Base-by-base conservation (phyloP, 2,113 vertebrate genomes). In the Petromus typicus region DNA sequence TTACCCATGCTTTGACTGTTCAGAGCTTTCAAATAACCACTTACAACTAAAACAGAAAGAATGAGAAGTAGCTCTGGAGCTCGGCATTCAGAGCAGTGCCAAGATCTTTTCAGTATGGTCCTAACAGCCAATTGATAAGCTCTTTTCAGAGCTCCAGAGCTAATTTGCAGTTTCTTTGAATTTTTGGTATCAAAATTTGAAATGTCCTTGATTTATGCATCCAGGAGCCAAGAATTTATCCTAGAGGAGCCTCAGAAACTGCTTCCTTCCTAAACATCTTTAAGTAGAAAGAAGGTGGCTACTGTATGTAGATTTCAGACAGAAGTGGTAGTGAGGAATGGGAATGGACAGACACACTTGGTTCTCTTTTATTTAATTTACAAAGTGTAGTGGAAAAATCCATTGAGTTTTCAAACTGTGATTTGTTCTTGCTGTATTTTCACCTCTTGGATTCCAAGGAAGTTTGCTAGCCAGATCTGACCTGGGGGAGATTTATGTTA, bases 81-180 rank as follows among this genome's bases (percentile, higher is more conserved):
- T 76, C 76, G 86, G 18, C 37, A 75, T 67, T 90, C 67, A 93
- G 73, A 93, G 56, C 20, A 93, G 89, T 2, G 7, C 37, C 86
- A 80, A 86, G 34, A 84, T 84, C 27, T 86, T 96, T 89, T 75
- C 30, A 57, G 14, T 45, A 71, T 0, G 63, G 7, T 63, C n/a
- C 40, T 81, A 94, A 80, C 22, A 86, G 63, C 7, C 40, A 84
- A 75, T 80, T 40, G n/a, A 67, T 9, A 91, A 25, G 23, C 27
- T 80, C 81, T 89, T 94, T 93, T n/a, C 43, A 93, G 91, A 91
- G 30, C 34, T 86, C 45, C 66, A 80, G 73, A 90, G 34, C 40
- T 86, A 61, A 23, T 71, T 92, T n/a, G n/a, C 45, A 87, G 57
- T 87, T 94, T 86, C 34, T 95, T 96, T 96, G n/a, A 90, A 48